A percentile compares a stretch with the other conserved stretches of the same genome.
Evolutionary conservation across 2,797 vertebrate genomes (phyloP).

Genomic region (Micromesistius poutassou): DNA sequence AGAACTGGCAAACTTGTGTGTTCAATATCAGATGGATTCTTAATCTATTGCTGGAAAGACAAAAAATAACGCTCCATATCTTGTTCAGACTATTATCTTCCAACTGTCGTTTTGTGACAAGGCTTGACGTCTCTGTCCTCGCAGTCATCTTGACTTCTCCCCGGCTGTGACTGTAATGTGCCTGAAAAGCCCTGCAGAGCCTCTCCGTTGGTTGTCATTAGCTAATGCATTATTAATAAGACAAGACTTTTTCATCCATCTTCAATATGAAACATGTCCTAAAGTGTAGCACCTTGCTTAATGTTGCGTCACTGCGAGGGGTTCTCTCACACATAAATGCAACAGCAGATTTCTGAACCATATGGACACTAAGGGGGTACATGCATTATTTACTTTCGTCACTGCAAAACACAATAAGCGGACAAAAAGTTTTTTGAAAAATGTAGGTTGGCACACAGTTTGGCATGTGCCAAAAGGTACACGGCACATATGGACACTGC

Average conservation of each 20-base stretch:
- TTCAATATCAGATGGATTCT: too few species aligned
- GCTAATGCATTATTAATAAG: constrained; percentile 30
- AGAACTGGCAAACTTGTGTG: too few species aligned
- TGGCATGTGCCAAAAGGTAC: background rate
- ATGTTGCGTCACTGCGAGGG: constrained; percentile 36
- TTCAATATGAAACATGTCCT: constrained; percentile 12
- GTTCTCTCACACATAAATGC: background rate
- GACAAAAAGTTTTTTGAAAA: background rate
- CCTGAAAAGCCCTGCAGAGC: background rate
- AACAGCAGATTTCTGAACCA: background rate
- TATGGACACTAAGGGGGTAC: background rate
- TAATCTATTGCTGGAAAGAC: too few species aligned
- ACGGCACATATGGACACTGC: background rate
- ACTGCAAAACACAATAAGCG: background rate
- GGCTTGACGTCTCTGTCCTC: background rate
- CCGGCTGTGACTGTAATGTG: background rate
- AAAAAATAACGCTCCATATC: too few species aligned
- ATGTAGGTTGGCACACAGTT: background rate
- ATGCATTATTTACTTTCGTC: background rate
- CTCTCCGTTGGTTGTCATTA: constrained; percentile 16
- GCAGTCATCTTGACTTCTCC: background rate
- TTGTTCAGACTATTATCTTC: background rate
- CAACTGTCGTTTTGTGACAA: background rate
- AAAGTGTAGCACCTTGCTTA: constrained; percentile 23
- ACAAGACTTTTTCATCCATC: constrained; percentile 11